Base-by-base conservation (phyloP, 2,113 vertebrate genomes). In the Urocitellus parryii region DNA sequence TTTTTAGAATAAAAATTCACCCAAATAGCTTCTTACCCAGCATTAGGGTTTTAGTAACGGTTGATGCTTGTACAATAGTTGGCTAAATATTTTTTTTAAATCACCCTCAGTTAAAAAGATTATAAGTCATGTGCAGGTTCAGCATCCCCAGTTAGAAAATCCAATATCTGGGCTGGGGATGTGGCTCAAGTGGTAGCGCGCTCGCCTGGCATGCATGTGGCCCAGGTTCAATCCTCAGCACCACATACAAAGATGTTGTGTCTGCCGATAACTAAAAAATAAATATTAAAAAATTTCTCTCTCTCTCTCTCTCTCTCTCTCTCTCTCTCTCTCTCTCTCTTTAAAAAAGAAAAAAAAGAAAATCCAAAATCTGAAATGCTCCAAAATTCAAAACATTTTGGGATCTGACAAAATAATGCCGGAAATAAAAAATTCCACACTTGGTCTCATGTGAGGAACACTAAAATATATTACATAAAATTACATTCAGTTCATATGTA, bases 11-110 rank as follows among this genome's bases (percentile, higher is more conserved):
- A 86, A 89, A 74, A 91, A 79, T 53, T 83, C 4, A 91, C 73
- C 42, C 63, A 92, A 95, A 37, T 63, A 91, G 24, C 27, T 94
- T 32, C n/a, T 72, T 29, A 45, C 27, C 34, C n/a, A 73, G 32
- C 16, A 61, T 17, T 32, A 37, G 8, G 7, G 1, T 53, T 91
- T 86, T 70, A 91, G 13, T 93, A 73, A 85, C 58, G 45, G 16
- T 8, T 42, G 32, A 67, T 73, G 51, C 22, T 27, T 76, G 9
- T 65, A n/a, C 9, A 37, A 86, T 27, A 37, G n/a, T 51, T 68
- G 79, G 48, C 34, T 53, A 72, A 91, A 34, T 81, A 91, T 63
- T 88, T 88, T 88, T 84, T 84, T n/a, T 56, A 79, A 34, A 91
- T 51, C 9, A 56, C 29, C 20, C 8, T 53, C 80, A 22, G 34